Conservation (phyloP, 30 jellyfish, hydroid and myxozoan genomes). For the Clytia hemisphaerica region DNA sequence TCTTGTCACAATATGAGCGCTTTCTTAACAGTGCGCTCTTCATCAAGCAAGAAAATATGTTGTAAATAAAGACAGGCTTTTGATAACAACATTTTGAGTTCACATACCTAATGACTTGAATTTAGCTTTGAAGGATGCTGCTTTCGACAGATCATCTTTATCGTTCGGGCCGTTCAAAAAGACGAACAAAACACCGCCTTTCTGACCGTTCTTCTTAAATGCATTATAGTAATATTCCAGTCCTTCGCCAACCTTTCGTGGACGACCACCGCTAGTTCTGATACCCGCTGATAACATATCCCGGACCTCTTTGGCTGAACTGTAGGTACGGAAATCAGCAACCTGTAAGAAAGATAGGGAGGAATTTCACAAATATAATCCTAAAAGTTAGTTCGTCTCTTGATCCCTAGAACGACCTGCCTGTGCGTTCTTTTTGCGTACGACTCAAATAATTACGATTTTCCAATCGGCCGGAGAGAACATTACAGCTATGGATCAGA, state of each 20-base stretch:
- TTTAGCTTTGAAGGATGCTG: conserved; percentile 49
- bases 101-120: conserved; percentile 48
- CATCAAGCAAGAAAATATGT: background rate
- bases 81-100: background rate
- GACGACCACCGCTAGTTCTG: conserved; percentile 41
- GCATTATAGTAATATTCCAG: conserved; percentile 62
- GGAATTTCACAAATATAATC: too few relatives aligned
- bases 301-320: conserved; percentile 55
- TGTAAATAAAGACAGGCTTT: background rate
- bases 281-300: conserved; percentile 41
- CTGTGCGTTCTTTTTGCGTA: too few relatives aligned
- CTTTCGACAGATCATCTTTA: conserved; percentile 53
- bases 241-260: conserved; percentile 87
- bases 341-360: conserved; percentile 58
- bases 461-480: too few relatives aligned
- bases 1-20: too few relatives aligned
- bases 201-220: conserved; percentile 47
- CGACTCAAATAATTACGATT: too few relatives aligned
- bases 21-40: too few relatives aligned
- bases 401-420: too few relatives aligned
- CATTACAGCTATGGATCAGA: too few relatives aligned
- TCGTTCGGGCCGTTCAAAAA: conserved; percentile 66
- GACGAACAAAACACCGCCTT: conserved; percentile 59
- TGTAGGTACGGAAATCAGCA: conserved; percentile 57
- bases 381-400: too few relatives aligned